These are phyloP conservation scores for Aradophagus sp. DNA, from an alignment of 1,140 invertebrate species.

Conservation along the genomic window DNA sequence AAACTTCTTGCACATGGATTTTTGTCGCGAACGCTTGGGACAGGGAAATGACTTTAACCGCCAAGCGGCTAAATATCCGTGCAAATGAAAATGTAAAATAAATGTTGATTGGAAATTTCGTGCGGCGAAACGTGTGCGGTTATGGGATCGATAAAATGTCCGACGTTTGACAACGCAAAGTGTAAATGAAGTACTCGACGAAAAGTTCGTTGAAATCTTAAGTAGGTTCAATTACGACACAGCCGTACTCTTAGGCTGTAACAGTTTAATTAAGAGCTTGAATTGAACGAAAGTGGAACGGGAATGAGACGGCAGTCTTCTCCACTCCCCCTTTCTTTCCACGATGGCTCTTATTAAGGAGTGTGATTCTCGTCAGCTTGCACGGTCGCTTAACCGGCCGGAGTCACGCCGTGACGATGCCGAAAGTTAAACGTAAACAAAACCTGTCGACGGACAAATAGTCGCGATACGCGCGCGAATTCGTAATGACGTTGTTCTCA, in stretches of 20 bases:
- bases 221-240: constrained; percentile 59
- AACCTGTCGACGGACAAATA: constrained; percentile 15
- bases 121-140: no score
- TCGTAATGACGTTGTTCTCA: no score
- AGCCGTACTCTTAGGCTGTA: constrained; percentile 56
- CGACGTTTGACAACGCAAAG: constrained; percentile 32
- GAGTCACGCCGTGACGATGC: constrained; percentile 23
- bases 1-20: no score
- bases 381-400: constrained; percentile 7
- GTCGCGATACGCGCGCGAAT: not conserved
- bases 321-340: not conserved
- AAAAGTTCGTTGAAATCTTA: constrained; percentile 55
- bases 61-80: no score
- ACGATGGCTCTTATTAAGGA: constrained; percentile 41
- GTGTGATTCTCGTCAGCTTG: constrained; percentile 38
- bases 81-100: no score
- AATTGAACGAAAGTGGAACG: constrained; percentile 50
- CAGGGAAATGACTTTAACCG: no score
- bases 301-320: constrained; percentile 27
- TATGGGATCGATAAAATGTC: constrained; percentile 37
- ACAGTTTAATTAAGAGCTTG: constrained; percentile 59
- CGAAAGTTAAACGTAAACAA: constrained; percentile 27
- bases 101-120: no score
- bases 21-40: no score
- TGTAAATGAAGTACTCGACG: constrained; percentile 52